phyloP scores from a whole-genome alignment of 2,113 vertebrate species.

The Ceyx melanurus region DNA sequence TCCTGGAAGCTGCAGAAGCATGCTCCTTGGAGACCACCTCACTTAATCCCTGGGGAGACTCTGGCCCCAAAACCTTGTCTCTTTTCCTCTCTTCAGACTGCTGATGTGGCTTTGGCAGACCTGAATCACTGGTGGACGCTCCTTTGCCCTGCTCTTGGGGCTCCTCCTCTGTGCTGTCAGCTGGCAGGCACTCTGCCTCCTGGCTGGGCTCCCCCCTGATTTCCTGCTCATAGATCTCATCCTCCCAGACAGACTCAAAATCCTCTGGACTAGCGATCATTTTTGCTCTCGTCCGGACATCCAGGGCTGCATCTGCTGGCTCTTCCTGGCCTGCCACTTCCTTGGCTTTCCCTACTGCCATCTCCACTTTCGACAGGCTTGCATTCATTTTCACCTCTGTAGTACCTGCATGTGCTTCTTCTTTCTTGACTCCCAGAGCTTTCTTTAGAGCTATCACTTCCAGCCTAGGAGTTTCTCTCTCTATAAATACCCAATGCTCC shows the following conservation, averaged over 20 bases:
- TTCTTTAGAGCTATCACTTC: constrained; percentile 79
- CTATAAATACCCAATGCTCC: constrained; percentile 99
- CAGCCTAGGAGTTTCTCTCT: constrained; percentile 88
- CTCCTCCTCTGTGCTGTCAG: not conserved
- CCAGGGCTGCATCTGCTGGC: constrained; percentile 27
- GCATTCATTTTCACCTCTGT: constrained; percentile 39
- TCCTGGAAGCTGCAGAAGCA: constrained; percentile 42
- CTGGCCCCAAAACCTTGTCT: not conserved
- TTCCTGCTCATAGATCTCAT: constrained; percentile 49
- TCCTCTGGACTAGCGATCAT: constrained; percentile 78
- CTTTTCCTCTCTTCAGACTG: constrained; percentile 23
- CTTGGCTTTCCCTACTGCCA: constrained; percentile 68
- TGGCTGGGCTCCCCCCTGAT: not conserved
- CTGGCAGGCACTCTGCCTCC: not conserved
- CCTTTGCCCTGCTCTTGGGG: not conserved
- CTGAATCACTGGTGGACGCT: not conserved
- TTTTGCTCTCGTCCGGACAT: constrained; percentile 44
- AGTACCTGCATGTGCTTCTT: constrained; percentile 56
- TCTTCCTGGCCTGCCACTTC: constrained; percentile 69
- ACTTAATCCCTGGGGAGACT: not conserved
- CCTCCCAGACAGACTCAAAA: constrained; percentile 74
- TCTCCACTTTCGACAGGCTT: constrained; percentile 57
- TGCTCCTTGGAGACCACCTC: not conserved
- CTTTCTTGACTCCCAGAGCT: constrained; percentile 69
- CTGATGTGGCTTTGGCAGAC: not conserved